Conservation (phyloP, 2,888 invertebrate species). For the Gastrophysa polygoni region DNA sequence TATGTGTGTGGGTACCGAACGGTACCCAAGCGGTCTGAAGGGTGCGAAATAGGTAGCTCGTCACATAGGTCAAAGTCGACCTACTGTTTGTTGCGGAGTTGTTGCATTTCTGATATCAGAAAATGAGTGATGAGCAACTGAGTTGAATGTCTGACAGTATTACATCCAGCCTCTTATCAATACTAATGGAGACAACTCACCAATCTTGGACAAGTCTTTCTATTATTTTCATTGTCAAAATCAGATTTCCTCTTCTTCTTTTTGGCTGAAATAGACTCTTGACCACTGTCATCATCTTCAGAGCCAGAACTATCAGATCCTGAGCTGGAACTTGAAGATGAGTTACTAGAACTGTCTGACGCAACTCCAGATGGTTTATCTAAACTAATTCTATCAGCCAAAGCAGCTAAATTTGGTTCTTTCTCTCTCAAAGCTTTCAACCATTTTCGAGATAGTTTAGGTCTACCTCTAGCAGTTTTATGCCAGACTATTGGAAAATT, state of each 20-base stretch:
- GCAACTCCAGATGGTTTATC: conserved; percentile 88
- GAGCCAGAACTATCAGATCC: conserved; percentile 47
- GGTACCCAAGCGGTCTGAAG: too few relatives aligned
- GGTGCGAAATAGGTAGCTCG: too few relatives aligned
- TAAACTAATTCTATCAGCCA: conserved; percentile 85
- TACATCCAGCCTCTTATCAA: background rate
- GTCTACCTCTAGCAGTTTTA: conserved; percentile 92
- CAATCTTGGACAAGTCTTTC: conserved; percentile 45
- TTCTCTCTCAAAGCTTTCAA: conserved; percentile 66
- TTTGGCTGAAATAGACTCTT: conserved; percentile 86
- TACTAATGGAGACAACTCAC: conserved; percentile 41
- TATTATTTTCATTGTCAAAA: conserved; percentile 53
- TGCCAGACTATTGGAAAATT: conserved; percentile 99
- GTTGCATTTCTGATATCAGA: too few relatives aligned
- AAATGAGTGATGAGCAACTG: too few relatives aligned
- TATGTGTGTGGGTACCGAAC: too few relatives aligned
- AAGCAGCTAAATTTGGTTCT: conserved; percentile 76
- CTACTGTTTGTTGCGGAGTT: too few relatives aligned
- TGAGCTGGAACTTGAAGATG: conserved; percentile 69
- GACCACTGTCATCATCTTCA: conserved; percentile 79
- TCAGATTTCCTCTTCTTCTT: conserved; percentile 73
- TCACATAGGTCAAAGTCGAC: too few relatives aligned
- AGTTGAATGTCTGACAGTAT: too few relatives aligned
- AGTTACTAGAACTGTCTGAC: conserved; percentile 92
- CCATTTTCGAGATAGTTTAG: conserved; percentile 96